Percentiles rank a stretch among this genome's conserved stretches.
Conservation (phyloP, 2,888 invertebrate genomes). For the Steinernema carpocapsae region DNA sequence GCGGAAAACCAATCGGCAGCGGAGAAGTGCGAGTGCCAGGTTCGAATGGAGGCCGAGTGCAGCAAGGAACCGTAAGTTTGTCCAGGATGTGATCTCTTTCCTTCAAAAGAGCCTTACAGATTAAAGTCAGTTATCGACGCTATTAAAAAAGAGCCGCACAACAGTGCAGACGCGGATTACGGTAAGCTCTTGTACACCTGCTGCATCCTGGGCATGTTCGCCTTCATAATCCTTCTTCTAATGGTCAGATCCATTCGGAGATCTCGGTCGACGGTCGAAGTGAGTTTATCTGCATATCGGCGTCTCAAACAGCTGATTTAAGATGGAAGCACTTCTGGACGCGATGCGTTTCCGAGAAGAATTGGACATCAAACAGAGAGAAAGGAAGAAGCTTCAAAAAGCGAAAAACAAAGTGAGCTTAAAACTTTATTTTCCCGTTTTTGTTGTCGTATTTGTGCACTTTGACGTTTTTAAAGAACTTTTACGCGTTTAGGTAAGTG, state of each 20-base stretch:
- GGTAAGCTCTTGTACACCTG: conserved; percentile 60
- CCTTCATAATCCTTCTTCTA: conserved; percentile 61
- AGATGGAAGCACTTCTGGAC: conserved; percentile 66
- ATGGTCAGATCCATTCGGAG: conserved; percentile 65
- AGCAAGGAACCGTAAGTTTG: conserved; percentile 5
- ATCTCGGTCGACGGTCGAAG: conserved; percentile 52
- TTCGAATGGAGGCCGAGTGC: not conserved
- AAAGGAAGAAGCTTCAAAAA: conserved; percentile 54
- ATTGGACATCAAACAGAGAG: conserved; percentile 61
- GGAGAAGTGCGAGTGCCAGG: conserved; percentile 15
- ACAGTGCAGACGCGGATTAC: conserved; percentile 16
- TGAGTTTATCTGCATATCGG: not conserved
- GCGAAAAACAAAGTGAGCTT: conserved; percentile 38
- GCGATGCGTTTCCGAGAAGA: conserved; percentile 67
- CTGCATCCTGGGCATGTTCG: conserved; percentile 64
- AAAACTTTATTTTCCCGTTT: not conserved
- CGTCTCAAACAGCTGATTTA: not conserved
- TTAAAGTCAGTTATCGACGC: not conserved
- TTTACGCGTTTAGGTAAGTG: conserved; percentile 53
- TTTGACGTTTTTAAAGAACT: not conserved
- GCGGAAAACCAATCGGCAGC: not conserved
- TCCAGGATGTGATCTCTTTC: not conserved
- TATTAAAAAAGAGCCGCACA: not conserved
- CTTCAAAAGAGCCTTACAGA: not conserved
- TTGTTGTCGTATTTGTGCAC: not conserved